Evolutionary conservation across 2,797 vertebrate species (phyloP), one percentile per base, ranked within the genome.

Genomic region (Sphaeramia orbicularis): DNA sequence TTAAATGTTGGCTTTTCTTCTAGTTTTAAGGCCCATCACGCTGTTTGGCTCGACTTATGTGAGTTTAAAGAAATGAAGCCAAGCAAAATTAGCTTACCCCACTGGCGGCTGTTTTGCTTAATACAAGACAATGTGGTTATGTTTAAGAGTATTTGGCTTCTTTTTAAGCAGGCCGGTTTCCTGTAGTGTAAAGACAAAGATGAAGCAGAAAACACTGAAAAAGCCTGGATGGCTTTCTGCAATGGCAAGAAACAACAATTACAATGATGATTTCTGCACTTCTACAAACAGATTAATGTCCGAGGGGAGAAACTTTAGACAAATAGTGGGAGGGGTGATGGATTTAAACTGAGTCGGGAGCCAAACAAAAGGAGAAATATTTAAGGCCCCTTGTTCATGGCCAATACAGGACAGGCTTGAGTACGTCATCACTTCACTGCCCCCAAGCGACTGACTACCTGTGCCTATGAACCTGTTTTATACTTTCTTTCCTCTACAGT

Each of bases 281-380:
- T 60, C 70, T 49, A 61, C 74, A 85, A 75, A 85, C 78, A 73
- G 10, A 4, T 14, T 77, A 65, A 30, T n/a, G 54, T 75, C 80
- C 19, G 12, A 63, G 47, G 71, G 74, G 53, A 84, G 68, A 79
- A 78, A 69, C 59, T 57, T 42, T 21, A 86, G 80, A 77, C 82
- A 81, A 80, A 73, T 62, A 76, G 76, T 78, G 80, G 73, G 86
- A 55, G 76, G 78, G 51, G 71, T 54, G 71, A 81, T 40, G 41
- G 71, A 76, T 80, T 75, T 65, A 47, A 71, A 42, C 44, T 1
- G 19, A 45, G 43, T 41, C 27, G 54, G 55, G 50, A 70, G 75
- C 69, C 79, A 80, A 74, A 81, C 65, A 56, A 70, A 71, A 83
- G 74, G 76, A 76, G 53, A 82, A 81, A 74, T 68, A 71, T 83